Base-by-base conservation (phyloP, 2,888 invertebrate genomes). In the Frankliniella fusca region DNA sequence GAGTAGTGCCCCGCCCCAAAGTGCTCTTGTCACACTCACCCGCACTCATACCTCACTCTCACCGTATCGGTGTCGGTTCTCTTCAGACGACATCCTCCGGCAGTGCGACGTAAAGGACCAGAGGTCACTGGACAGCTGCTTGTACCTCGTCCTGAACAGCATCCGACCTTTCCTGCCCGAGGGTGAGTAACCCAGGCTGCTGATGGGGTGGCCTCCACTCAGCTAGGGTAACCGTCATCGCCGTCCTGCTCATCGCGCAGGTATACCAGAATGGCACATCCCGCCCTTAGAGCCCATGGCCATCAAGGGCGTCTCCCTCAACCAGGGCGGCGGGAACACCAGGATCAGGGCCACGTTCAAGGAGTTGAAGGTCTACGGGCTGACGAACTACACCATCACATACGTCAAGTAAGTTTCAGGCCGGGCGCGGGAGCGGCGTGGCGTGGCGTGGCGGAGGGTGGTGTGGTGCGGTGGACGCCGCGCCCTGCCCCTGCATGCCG, bases 311-410 rank as follows among this genome's bases (percentile, higher is more conserved):
- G 27, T 76, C 27, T 76, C 70, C 70, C 70, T 76, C 11, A 76
- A 76, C 70, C 70, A 76, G 70, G 70, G 70, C 70, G 70, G 70
- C 70, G 70, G 70, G 70, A 76, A 76, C 70, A 76, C 70, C 70
- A 23, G 70, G 27, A 76, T 76, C 70, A 23, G 70, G 23, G 70
- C 70, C 23, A 76, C 70, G 70, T 76, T 76, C 70, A 76, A 76
- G 70, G 70, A 76, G 27, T 27, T 76, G 23, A n/a, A 10, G 8
- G 70, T 76, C 27, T 76, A 27, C 70, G 70, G 70, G 70, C 70
- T 76, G 70, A 27, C 70, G 23, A 76, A 76, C 70, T 76, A 76
- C 70, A 76, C 70, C 70, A 76, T 76, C 70, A 76, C 70, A 27
- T 76, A 76, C 70, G 70, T 76, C 23, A 76, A 76, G 70, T 76